Evolutionary conservation across 2,888 invertebrate species (phyloP).

Genomic region (Lithosia quadra): DNA sequence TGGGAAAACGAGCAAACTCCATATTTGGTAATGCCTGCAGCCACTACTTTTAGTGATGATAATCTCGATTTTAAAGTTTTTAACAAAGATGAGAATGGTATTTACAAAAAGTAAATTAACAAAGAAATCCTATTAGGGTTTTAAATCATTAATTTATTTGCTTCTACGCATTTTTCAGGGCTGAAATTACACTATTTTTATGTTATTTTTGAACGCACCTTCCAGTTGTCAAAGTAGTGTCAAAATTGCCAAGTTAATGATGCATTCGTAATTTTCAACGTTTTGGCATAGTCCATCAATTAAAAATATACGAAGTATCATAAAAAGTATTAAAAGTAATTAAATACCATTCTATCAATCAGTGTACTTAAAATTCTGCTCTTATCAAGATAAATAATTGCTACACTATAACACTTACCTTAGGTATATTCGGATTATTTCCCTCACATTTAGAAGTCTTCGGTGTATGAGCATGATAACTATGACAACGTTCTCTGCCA

Average conservation of each 20-base stretch:
- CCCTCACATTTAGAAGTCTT: slow-evolving; percentile 43
- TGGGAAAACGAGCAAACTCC: slow-evolving; percentile 89
- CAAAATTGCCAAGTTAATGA: slow-evolving; percentile 48
- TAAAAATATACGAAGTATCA: not conserved
- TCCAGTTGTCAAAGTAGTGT: slow-evolving; percentile 47
- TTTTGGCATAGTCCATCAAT: not conserved
- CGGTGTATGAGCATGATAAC: slow-evolving; percentile 68
- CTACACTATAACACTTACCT: slow-evolving; percentile 54
- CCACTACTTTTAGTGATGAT: slow-evolving; percentile 74
- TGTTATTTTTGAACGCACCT: slow-evolving; percentile 70
- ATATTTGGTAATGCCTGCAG: slow-evolving; percentile 90
- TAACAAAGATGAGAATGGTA: slow-evolving; percentile 29
- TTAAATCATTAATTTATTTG: slow-evolving; percentile 38
- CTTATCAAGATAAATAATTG: not conserved
- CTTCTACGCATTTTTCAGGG: slow-evolving; percentile 36
- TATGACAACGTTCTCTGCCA: slow-evolving; percentile 78
- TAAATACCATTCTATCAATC: too few relatives aligned
- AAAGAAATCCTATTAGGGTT: slow-evolving; percentile 30
- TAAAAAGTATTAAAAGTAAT: not conserved
- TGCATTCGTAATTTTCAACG: slow-evolving; percentile 52
- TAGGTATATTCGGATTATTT: slow-evolving; percentile 58
- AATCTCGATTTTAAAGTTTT: slow-evolving; percentile 56
- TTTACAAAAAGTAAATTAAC: slow-evolving; percentile 21
- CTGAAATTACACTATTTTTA: slow-evolving; percentile 44
- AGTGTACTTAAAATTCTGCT: not conserved